phyloP scores from a whole-genome alignment of 2,797 vertebrate species.

The Hoplostethus atlanticus region DNA sequence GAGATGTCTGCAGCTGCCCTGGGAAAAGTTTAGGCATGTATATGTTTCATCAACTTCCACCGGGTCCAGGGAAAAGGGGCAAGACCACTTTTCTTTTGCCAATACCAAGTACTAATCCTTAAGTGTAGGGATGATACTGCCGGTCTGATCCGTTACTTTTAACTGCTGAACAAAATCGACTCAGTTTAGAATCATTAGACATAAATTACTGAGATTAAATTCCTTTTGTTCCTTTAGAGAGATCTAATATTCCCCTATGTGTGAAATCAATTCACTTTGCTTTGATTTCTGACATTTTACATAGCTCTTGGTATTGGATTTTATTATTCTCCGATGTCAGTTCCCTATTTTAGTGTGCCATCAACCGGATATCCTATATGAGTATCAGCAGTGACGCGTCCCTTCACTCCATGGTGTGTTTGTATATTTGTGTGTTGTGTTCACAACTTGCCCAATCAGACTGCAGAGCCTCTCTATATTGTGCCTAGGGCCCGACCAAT shows the following conservation, averaged over 20 bases:
- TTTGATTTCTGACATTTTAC: neutral
- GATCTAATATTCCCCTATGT: neutral
- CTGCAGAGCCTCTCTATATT: constrained; percentile 48
- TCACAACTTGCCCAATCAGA: constrained; percentile 50
- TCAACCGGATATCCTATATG: neutral
- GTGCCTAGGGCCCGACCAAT: constrained; percentile 68
- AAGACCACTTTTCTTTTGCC: neutral
- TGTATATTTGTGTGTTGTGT: constrained; percentile 23
- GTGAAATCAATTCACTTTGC: neutral
- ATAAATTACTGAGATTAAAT: neutral
- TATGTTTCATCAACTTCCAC: neutral
- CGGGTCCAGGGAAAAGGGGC: neutral
- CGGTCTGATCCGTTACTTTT: neutral
- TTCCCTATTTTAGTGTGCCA: neutral
- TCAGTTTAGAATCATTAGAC: neutral
- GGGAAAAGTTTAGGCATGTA: constrained; percentile 15
- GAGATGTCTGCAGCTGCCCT: constrained; percentile 24
- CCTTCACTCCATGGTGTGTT: constrained; percentile 23
- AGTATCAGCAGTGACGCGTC: constrained; percentile 9
- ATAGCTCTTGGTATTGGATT: neutral
- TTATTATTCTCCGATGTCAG: neutral
- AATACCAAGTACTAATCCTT: neutral
- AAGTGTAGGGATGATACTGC: too few relatives aligned
- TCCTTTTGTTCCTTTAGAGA: neutral
- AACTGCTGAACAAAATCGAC: neutral